phyloP scores from a whole-genome alignment of 2,888 invertebrate species.

The Trissolcus brochymenae region DNA sequence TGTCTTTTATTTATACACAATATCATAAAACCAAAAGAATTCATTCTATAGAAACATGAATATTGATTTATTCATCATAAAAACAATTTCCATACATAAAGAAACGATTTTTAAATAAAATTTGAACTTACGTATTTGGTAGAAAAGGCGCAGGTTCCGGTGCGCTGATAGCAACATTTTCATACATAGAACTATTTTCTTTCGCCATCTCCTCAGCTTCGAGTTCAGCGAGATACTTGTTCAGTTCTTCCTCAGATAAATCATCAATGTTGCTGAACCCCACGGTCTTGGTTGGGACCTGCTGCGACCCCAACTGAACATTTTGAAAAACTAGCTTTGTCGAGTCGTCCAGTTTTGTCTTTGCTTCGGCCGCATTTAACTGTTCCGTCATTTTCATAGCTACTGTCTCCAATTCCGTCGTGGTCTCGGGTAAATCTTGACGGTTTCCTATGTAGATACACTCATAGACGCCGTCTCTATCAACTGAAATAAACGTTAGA shows the following conservation, averaged over 20 bases:
- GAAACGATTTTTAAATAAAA: too few species aligned
- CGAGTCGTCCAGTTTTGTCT: conserved; percentile 45
- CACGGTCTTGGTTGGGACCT: conserved; percentile 62
- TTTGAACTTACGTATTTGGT: conserved; percentile 17
- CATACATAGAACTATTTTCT: conserved; percentile 48
- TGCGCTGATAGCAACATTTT: conserved; percentile 51
- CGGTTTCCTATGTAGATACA: conserved; percentile 63
- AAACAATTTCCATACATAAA: too few species aligned
- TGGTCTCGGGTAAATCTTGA: conserved; percentile 60
- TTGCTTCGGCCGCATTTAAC: conserved; percentile 34
- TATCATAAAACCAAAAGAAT: not conserved
- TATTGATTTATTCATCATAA: too few species aligned
- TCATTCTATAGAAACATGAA: too few species aligned
- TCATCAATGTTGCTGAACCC: conserved; percentile 70
- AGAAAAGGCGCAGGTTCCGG: conserved; percentile 35
- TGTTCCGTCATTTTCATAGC: conserved; percentile 63
- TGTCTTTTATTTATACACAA: not conserved
- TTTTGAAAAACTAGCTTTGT: conserved; percentile 61
- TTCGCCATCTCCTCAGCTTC: conserved; percentile 73
- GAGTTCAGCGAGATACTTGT: conserved; percentile 74
- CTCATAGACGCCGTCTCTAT: conserved; percentile 59
- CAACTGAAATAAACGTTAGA: not conserved
- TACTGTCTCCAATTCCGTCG: conserved; percentile 61
- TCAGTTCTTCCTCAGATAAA: conserved; percentile 75
- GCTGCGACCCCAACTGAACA: conserved; percentile 49